Evolutionary conservation across 2,113 vertebrate species (phyloP), one percentile per base, ranked within the genome.

Genomic region (Rhinolophus sinicus): DNA sequence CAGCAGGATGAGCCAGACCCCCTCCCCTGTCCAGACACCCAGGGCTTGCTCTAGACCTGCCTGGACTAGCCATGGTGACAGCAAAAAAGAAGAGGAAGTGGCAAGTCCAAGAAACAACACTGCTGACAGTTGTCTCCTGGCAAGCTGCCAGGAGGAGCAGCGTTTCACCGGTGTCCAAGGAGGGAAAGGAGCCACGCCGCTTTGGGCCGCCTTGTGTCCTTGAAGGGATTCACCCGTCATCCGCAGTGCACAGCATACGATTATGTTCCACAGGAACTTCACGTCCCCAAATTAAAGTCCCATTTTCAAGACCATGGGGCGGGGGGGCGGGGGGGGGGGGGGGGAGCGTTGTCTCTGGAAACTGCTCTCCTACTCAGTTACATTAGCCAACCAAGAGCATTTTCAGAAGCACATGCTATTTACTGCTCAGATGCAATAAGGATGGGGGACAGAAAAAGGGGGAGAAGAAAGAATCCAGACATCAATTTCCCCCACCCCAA

Each of bases 301-400:
- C 84, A 81, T 94, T 93, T 97, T 91, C 93, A 92, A 96, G 95
- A 95, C 77, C 77, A 96, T 96, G n/a, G n/a, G n/a, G n/a, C 94
- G 54, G 70, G 70, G 52, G 12, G 15, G 65, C 12, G 0, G n/a
- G 3, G 22, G 33, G 52, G 76, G 52, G 15, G 12, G 0, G 1
- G 64, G 75, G 52, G 40, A 44, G 84, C 56, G 47, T 30, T 88
- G 38, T 47, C 78, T 97, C 81, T 85, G 28, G 88, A 97, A 91
- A 89, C 77, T 73, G 70, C 76, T 95, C 82, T 90, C 90, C 95
- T 78, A 81, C 93, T 94, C 94, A 97, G 75, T 93, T 95, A 95
- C 83, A 90, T 81, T 89, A 97, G 87, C 83, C 72, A 78, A 78
- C 88, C 88, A 91, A 73, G 77, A 84, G 85, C 70, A 78, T 76